Base-by-base conservation (phyloP, 2,113 vertebrate genomes). In the Ondatra zibethicus region DNA sequence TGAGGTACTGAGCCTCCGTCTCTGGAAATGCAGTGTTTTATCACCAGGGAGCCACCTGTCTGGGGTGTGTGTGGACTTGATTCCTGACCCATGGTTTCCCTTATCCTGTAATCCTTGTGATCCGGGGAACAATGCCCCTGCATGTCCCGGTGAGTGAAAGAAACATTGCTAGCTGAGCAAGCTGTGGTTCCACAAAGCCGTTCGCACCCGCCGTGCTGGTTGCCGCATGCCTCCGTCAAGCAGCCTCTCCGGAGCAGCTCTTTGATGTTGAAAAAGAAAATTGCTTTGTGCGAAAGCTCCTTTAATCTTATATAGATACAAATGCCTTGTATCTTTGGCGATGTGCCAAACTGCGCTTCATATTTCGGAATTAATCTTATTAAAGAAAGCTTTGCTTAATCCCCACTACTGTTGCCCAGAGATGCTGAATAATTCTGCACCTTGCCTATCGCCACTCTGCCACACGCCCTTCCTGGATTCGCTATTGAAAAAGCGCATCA, bases 311-410 rank as follows among this genome's bases (percentile, higher is more conserved):
- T 76, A 92, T 95, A 97, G 94, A 93, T 42, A 97, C 52, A 96
- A 94, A 93, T 96, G 87, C 76, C 72, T 91, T 97, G 73, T 97
- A 50, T 94, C 89, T 98, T 97, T 76, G 66, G 93, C 66, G 88
- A 52, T 92, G 84, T 31, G 84, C 55, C 82, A 96, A 95, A 80
- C 36, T 5, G 23, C 55, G 96, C 77, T 93, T 82, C 0, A 33
- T 3, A 10, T 3, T 14, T 89, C 80, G 89, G 93, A 87, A 97
- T 98, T 97, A 98, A 98, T 98, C 97, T 95, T 84, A 95, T 96
- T 97, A 98, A 95, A 96, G 96, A 89, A 93, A 93, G 65, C 14
- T 78, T 50, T 87, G 42, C 70, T 96, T 93, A 96, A 92, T 97
- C 87, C 36, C 77, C 80, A 66, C 73, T 95, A 45, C 94, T 7